Conservation (phyloP, 2,113 vertebrate species). For the Gymnogyps californianus region DNA sequence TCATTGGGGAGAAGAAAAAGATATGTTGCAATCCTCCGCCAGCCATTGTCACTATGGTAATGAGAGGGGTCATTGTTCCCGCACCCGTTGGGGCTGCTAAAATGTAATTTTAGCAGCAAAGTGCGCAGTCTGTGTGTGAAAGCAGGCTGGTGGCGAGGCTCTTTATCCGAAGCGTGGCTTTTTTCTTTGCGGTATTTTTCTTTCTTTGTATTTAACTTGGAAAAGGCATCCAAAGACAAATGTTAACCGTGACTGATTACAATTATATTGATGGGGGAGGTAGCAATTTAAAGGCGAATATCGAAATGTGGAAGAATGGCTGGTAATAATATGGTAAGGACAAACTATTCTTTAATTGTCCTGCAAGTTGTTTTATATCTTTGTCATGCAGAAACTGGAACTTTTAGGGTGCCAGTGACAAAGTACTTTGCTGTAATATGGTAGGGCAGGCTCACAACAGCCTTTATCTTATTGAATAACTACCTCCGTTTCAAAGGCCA, state of each 20-base stretch:
- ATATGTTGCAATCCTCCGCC: background rate
- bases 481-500: slow-evolving; percentile 19
- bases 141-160: slow-evolving; percentile 32
- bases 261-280: slow-evolving; percentile 51
- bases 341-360: slow-evolving; percentile 60
- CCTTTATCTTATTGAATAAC: slow-evolving; percentile 59
- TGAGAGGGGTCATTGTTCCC: slow-evolving; percentile 48
- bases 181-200: slow-evolving; percentile 32
- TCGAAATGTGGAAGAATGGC: slow-evolving; percentile 17
- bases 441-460: slow-evolving; percentile 43
- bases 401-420: slow-evolving; percentile 51
- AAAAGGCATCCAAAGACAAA: slow-evolving; percentile 58
- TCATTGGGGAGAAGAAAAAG: slow-evolving; percentile 46
- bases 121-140: slow-evolving; percentile 39
- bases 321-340: slow-evolving; percentile 49
- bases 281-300: slow-evolving; percentile 47
- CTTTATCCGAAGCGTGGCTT: slow-evolving; percentile 23
- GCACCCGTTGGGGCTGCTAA: slow-evolving; percentile 12
- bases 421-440: slow-evolving; percentile 37
- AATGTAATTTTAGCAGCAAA: slow-evolving; percentile 62
- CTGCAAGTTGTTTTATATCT: slow-evolving; percentile 41
- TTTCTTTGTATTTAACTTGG: slow-evolving; percentile 50
- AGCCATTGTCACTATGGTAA: slow-evolving; percentile 55
- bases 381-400: slow-evolving; percentile 54
- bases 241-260: slow-evolving; percentile 19